Evolutionary conservation across 30 jellyfish, hydroid and myxozoan species (phyloP).

Genomic region (Rhopilema esculentum): DNA sequence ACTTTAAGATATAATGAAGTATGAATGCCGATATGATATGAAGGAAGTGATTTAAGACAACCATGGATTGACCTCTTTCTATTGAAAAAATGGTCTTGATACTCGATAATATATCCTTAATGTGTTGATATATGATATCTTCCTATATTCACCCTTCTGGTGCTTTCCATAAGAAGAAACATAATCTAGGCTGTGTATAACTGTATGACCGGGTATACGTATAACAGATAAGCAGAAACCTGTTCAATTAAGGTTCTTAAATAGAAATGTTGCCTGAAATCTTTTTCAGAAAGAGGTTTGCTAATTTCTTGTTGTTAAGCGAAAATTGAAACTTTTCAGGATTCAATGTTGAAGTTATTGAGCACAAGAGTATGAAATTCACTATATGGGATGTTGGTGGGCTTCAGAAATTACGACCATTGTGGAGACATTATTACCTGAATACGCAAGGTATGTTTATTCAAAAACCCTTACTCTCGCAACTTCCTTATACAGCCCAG

Average conservation of each 20-base stretch:
- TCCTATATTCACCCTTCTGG: neutral
- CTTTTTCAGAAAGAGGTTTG: neutral
- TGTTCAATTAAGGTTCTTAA: too few species aligned
- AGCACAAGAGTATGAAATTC: conserved; percentile 89
- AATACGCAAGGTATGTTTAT: conserved; percentile 87
- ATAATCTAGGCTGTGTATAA: too few species aligned
- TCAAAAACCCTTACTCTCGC: neutral
- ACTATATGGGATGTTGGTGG: conserved; percentile 99
- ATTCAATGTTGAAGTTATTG: conserved; percentile 93
- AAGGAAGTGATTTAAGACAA: neutral
- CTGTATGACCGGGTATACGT: too few species aligned
- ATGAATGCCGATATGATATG: too few species aligned
- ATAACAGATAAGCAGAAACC: too few species aligned
- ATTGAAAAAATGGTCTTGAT: neutral
- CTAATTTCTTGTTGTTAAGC: neutral
- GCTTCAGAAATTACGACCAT: conserved; percentile 90
- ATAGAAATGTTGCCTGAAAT: too few species aligned
- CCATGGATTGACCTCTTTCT: neutral
- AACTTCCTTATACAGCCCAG: neutral
- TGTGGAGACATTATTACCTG: conserved; percentile 95
- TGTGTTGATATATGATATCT: neutral
- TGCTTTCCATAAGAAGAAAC: neutral
- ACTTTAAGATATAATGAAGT: too few species aligned
- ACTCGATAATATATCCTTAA: neutral
- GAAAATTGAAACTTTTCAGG: conserved; percentile 30